phyloP scores from a whole-genome alignment of 1,140 invertebrate species.

The Eriosoma lanigerum region DNA sequence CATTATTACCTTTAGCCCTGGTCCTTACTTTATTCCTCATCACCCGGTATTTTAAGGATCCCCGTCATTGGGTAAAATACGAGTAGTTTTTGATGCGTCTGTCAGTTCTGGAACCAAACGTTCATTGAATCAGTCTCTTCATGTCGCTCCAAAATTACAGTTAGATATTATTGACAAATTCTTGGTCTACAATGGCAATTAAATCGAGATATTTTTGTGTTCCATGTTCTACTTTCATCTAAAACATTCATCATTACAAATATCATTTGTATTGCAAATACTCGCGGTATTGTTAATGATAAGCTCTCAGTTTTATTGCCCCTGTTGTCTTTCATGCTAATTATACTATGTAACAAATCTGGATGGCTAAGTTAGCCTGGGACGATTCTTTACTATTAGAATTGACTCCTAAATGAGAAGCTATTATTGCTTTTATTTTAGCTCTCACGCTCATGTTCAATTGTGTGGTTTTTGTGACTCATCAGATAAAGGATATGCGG shows the following conservation, averaged over 20 bases:
- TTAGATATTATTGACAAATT: conserved; percentile 57
- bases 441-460: background rate
- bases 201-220: background rate
- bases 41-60: conserved; percentile 54
- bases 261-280: no score
- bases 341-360: conserved; percentile 58
- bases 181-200: conserved; percentile 17
- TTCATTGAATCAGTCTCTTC: conserved; percentile 56
- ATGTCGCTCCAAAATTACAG: conserved; percentile 57
- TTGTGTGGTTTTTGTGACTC: conserved; percentile 42
- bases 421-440: background rate
- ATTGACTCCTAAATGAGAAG: background rate
- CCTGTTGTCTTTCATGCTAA: conserved; percentile 58
- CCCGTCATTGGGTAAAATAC: background rate
- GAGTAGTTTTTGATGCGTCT: conserved; percentile 58
- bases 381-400: conserved; percentile 55
- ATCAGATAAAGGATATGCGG: conserved; percentile 54
- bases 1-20: background rate
- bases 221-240: background rate
- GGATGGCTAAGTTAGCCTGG: conserved; percentile 56
- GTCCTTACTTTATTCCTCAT: conserved; percentile 55
- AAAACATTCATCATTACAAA: no score
- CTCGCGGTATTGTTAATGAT: conserved; percentile 56
- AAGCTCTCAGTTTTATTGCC: conserved; percentile 58
- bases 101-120: conserved; percentile 53